These are phyloP conservation scores for Zaprionus bogoriensis DNA, from an alignment of 2,888 invertebrate genomes.

Conservation along the genomic window DNA sequence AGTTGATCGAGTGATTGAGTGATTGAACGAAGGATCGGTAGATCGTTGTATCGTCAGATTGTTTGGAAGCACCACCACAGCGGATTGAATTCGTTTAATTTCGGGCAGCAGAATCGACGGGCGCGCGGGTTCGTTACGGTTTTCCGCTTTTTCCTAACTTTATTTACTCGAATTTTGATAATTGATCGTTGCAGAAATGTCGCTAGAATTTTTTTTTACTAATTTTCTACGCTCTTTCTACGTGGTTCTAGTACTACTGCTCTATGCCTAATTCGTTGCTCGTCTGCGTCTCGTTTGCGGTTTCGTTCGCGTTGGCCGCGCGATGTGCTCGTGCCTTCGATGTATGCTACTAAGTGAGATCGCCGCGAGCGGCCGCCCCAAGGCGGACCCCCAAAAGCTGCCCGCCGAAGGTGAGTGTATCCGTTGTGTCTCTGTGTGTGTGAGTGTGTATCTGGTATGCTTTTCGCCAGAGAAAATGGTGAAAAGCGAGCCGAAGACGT, in stretches of 20 bases:
- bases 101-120: background rate
- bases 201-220: background rate
- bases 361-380: constrained; percentile 52
- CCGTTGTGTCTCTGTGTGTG: background rate
- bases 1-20: background rate
- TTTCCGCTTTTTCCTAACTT: background rate
- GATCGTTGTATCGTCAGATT: background rate
- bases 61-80: background rate
- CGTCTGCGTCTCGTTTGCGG: constrained; percentile 54
- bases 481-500: constrained; percentile 41
- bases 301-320: constrained; percentile 74
- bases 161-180: background rate
- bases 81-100: background rate
- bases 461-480: constrained; percentile 36
- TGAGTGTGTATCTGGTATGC: background rate
- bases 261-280: constrained; percentile 18
- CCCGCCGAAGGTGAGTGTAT: constrained; percentile 33
- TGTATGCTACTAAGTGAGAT: constrained; percentile 75
- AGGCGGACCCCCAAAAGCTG: constrained; percentile 45
- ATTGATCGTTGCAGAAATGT: constrained; percentile 28
- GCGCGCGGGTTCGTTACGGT: background rate
- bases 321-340: constrained; percentile 74
- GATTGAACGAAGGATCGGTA: background rate
- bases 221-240: background rate
- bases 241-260: background rate